Base-by-base conservation (phyloP, 2,888 invertebrate species). In the Trissoscelio sp. region DNA sequence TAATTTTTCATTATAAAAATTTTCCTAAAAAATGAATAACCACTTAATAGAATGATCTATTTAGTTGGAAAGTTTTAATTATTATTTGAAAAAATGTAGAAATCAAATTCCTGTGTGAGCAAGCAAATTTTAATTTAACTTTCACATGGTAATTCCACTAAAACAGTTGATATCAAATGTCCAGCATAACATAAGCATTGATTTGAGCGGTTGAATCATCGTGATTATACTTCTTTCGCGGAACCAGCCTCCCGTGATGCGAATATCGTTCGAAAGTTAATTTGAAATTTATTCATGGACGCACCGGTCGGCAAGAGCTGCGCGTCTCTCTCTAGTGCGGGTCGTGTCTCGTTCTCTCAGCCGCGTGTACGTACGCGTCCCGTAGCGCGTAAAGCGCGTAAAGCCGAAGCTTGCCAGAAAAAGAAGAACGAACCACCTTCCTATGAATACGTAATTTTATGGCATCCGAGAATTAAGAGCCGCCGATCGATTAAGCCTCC, bases 281-380 rank as follows among this genome's bases (percentile, higher is more conserved):
- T 89, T 89, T 84, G 79, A 89, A 90, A 90, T 89, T 89, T 90
- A 90, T 90, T 90, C 90, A 89, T 89, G 88, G 86, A 87, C 85
- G 74, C 84, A 73, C 66, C 84, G 82, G 55, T 39, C 53, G 34
- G 11, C 48, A n/a, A n/a, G n/a, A n/a, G 28, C 37, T 28, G 3
- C 22, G n/a, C 7, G 9, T 37, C 53, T 37, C 24, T 48, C 14
- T 37, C 20, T 34, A 51, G 53, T 37, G 55, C 48, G 34, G 20
- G 12, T 39, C 34, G 34, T 22, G 39, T 16, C 31, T 57, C 34
- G 12, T 53, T 55, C 39, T 58, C 34, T 9, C 22, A 9, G n/a
- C 3, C 18, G 31, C 31, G 28, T 58, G 18, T 51, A 66, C 57
- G 55, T 69, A 44, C 74, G 53, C 57, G 51, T 73, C 14, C 62